Conservation (phyloP, 2,797 vertebrate genomes). For the Agapornis canus region DNA sequence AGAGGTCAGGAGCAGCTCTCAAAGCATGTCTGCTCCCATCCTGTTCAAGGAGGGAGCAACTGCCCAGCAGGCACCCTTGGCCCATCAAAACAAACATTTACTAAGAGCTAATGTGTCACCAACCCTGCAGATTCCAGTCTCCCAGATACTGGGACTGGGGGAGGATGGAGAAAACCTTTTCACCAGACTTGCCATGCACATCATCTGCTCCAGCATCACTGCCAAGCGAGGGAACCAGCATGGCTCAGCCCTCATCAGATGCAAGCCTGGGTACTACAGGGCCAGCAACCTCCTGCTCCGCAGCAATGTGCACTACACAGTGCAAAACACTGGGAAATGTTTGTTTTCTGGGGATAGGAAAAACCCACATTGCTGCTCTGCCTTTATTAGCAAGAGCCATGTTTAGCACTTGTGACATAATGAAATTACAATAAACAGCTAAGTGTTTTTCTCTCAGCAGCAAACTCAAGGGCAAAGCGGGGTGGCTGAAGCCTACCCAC, state of each 20-base stretch:
- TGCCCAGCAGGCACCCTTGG: neutral
- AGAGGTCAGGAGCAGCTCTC: neutral
- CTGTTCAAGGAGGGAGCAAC: rapidly evolving
- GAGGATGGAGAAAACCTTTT: neutral
- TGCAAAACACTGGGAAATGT: neutral
- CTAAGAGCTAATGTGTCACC: neutral
- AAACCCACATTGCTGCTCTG: neutral
- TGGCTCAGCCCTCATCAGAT: neutral
- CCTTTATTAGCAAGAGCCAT: conserved; percentile 36
- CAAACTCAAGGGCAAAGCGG: neutral
- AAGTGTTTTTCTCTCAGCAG: conserved; percentile 33
- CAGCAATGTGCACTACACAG: neutral
- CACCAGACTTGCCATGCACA: neutral
- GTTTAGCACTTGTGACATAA: conserved; percentile 44
- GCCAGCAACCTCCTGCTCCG: neutral
- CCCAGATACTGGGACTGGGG: rapidly evolving
- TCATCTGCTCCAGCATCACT: neutral
- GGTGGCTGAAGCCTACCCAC: neutral
- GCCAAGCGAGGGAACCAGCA: rapidly evolving
- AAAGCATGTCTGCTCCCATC: neutral
- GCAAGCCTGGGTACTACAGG: neutral
- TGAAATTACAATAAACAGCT: conserved; percentile 29
- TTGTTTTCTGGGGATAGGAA: neutral
- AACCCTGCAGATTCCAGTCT: neutral
- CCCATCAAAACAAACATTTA: neutral